Evolutionary conservation across 2,113 vertebrate genomes (phyloP).

Genomic region (Gymnorhina tibicen): DNA sequence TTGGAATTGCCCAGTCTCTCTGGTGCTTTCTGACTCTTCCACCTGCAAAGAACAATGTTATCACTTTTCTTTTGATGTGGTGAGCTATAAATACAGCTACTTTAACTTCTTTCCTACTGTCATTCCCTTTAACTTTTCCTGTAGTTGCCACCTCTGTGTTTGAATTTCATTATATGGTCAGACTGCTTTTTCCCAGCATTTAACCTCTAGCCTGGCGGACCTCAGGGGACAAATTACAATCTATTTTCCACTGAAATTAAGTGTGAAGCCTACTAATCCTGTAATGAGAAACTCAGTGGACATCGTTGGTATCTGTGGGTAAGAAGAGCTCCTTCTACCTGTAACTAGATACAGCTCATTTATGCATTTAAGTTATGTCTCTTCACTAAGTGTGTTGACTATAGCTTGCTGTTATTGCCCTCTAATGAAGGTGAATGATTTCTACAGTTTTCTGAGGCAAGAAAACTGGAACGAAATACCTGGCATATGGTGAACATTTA

Average conservation of each 20-base stretch:
- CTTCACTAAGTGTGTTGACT: background rate
- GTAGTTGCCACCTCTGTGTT: background rate
- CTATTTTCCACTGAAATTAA: slow-evolving; percentile 26
- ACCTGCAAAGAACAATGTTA: background rate
- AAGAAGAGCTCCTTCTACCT: background rate
- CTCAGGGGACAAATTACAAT: background rate
- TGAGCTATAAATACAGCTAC: background rate
- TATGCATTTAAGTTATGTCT: background rate
- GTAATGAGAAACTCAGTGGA: background rate
- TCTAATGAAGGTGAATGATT: background rate
- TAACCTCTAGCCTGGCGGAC: background rate
- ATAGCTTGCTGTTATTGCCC: background rate
- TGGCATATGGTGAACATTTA: background rate
- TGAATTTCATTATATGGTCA: background rate
- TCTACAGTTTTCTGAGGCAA: background rate
- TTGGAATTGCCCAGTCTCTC: background rate
- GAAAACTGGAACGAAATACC: background rate
- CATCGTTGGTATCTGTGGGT: background rate
- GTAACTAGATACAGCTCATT: background rate
- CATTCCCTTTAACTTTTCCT: background rate
- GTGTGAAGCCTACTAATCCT: background rate
- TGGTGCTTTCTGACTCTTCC: background rate
- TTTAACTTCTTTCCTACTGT: background rate
- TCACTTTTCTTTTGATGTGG: background rate
- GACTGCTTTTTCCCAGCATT: background rate